Evolutionary conservation across 64 coral and sea anemone genomes (phyloP), one percentile per base, ranked within the genome.

Genomic region (Pachyseris speciosa): DNA sequence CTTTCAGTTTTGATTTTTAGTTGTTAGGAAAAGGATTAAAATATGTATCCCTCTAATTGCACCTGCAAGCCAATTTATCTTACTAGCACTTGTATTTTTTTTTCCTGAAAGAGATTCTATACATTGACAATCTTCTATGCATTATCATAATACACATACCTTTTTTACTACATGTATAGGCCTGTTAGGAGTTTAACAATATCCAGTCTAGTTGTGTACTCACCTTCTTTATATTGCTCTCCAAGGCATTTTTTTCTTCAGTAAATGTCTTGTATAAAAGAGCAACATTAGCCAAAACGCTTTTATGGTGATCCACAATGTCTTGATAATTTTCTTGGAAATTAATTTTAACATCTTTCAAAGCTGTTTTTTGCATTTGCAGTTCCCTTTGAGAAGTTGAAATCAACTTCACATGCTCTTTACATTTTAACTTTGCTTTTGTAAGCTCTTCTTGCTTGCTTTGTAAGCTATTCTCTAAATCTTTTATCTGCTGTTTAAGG

Each of bases 221-320:
- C 31, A 95, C 94, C 88, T 91, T 67, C 8, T 29, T 64, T 30
- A 91, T 80, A 9, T 40, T 87, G 5, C 91, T 16, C 45, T 80
- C n/a, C 42, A 95, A 49, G 43, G 3, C n/a, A 17, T 49, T 51
- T 49, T 32, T 19, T 65, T 66, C 75, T 48, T 74, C 24, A 28
- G 30, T 17, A 73, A 81, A 95, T 51, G 79, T 91, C 48, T 40
- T 28, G 59, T 88, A 91, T 15, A 69, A 71, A 10, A 52, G 49
- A 83, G 88, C 83, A 24, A 87, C 61, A 64, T 85, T 55, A 24
- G 19, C 44, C 15, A 60, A 30, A 34, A 91, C 31, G 26, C 32
- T 64, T 61, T 69, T 40, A 12, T 27, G 27, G 19, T 87, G 70
- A 17, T 91, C 80, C 9, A 86, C 48, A 13, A 91, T 12, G 16